Base-by-base conservation (phyloP, 2,113 vertebrate genomes). In the Calypte anna region DNA sequence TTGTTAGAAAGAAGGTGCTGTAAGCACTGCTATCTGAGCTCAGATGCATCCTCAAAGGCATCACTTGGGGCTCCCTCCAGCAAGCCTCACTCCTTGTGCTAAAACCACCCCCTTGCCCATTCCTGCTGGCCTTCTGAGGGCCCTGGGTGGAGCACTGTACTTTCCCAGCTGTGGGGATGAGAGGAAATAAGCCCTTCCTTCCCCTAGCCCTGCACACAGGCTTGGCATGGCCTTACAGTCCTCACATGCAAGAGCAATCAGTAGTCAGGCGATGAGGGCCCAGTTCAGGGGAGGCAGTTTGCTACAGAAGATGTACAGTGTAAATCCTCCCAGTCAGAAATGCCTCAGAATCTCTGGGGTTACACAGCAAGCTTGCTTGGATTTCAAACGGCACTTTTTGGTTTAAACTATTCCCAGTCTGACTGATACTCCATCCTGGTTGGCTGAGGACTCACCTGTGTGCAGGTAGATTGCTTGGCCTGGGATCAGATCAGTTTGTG, bases 231-330 rank as follows among this genome's bases (percentile, higher is more conserved):
- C 63, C 18, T 38, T 9, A 2, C 5, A 51, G 44, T 36, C 28
- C 53, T 75, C 10, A 1, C 36, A 4, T 4, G 25, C 53, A 44
- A 44, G 46, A 44, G 38, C 5, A 0, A 14, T 17, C 6, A 0
- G 33, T 53, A 51, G 40, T 46, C 33, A 10, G 66, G 14, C 44
- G 28, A 18, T 63, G 33, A 36, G 16, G 7, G 10, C 22, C 22
- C 33, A 18, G 64, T 23, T 81, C 69, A 40, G 33, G 6, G 21
- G 18, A 53, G 48, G 30, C 14, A 12, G 38, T 63, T 86, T 61
- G 48, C 70, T 63, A 25, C 25, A 57, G 40, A 50, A 38, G 30
- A 50, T 18, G 51, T 30, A 22, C 31, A 25, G 55, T 14, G 13
- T 51, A 69, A 64, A 48, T 79, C 62, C 63, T 69, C 63, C 38